Percentiles rank a stretch among this genome's conserved stretches.
Conservation (phyloP, 2,797 vertebrate species). For the Pteropus rufus region DNA sequence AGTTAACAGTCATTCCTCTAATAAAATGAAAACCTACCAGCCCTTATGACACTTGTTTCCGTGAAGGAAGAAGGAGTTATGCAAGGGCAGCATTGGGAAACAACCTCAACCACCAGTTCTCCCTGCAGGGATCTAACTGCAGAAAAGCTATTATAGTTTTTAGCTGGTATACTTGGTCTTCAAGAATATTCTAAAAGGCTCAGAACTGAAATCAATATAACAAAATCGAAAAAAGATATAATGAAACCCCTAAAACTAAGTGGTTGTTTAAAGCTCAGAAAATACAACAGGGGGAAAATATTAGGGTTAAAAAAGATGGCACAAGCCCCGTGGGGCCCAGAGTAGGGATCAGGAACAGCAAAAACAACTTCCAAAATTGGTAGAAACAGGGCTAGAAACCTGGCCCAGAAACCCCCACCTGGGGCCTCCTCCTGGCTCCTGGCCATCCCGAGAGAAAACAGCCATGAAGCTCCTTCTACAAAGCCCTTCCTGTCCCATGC, state of each 20-base stretch:
- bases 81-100: constrained; percentile 1
- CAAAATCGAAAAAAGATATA: constrained; percentile 41
- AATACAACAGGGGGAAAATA: neutral
- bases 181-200: constrained; percentile 49
- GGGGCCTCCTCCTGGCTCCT: neutral
- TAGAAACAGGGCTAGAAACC: neutral
- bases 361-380: neutral
- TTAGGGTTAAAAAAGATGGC: neutral
- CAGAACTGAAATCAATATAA: constrained; percentile 26
- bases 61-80: neutral
- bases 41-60: constrained; percentile 23
- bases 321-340: neutral
- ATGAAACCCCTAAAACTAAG: constrained; percentile 23
- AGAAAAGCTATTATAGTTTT: constrained; percentile 35
- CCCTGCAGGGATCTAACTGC: neutral
- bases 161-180: constrained; percentile 11
- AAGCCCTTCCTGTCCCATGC: neutral
- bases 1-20: neutral
- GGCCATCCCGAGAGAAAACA: neutral
- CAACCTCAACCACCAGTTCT: neutral
- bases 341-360: neutral
- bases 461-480: neutral
- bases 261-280: constrained; percentile 43
- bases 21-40: neutral
- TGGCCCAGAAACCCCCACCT: neutral